These are phyloP conservation scores for Rhagonycha lutea DNA, from an alignment of 2,888 invertebrate species.

Conservation along the genomic window DNA sequence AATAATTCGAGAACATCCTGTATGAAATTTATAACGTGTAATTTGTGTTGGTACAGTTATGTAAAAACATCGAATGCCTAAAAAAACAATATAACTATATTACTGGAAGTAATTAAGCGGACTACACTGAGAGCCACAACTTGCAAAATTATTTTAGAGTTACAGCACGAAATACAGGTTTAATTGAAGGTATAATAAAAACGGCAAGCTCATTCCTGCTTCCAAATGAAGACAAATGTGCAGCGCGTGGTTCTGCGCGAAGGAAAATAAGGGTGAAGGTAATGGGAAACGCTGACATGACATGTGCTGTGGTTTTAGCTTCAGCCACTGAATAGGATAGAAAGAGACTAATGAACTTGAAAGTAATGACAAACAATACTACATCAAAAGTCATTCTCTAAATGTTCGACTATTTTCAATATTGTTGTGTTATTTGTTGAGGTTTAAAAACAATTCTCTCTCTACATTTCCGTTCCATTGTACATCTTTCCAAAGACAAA, in stretches of 20 bases:
- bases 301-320: constrained; percentile 29
- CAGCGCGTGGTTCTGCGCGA: constrained; percentile 27
- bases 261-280: constrained; percentile 7
- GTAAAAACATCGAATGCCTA: constrained; percentile 26
- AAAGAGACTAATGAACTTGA: constrained; percentile 29
- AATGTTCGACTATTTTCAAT: constrained; percentile 10
- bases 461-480: not conserved
- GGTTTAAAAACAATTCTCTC: not conserved
- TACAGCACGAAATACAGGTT: constrained; percentile 27
- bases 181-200: constrained; percentile 33
- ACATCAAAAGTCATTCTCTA: constrained; percentile 16
- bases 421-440: not conserved
- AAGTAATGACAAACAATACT: constrained; percentile 27
- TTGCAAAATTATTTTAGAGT: constrained; percentile 30
- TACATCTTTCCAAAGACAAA: not conserved
- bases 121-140: constrained; percentile 23
- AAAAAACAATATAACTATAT: constrained; percentile 26
- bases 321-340: constrained; percentile 18
- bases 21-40: not conserved
- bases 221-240: constrained; percentile 38
- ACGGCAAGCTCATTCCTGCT: constrained; percentile 33
- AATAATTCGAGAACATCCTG: not conserved
- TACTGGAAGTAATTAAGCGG: constrained; percentile 29
- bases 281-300: constrained; percentile 28
- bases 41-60: constrained; percentile 11